Percentiles rank a stretch among this genome's conserved stretches.
Conservation (phyloP, 2,888 invertebrate genomes). For the Mechanitis messenoides region DNA sequence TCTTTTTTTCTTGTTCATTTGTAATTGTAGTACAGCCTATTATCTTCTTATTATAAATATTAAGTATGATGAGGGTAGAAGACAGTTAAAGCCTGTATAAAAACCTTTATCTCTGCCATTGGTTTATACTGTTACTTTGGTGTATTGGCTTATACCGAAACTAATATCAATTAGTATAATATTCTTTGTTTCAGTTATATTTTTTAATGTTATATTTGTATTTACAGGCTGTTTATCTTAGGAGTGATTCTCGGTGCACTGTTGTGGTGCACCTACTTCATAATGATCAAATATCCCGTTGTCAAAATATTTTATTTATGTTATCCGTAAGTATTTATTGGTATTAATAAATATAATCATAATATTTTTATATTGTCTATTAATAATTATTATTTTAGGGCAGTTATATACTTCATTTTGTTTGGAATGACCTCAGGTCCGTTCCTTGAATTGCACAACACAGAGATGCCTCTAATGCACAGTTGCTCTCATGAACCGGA, state of each 20-base stretch:
- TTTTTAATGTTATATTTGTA: not conserved
- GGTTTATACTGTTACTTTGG: too few relatives aligned
- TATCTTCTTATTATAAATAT: too few relatives aligned
- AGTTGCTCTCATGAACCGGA: slow-evolving; percentile 84
- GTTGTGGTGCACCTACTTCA: slow-evolving; percentile 82
- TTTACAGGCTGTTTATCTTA: slow-evolving; percentile 78
- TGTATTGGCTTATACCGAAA: too few relatives aligned
- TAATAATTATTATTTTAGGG: slow-evolving; percentile 61
- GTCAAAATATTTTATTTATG: slow-evolving; percentile 89
- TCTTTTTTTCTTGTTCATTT: too few relatives aligned
- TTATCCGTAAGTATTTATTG: slow-evolving; percentile 87
- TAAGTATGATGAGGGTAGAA: too few relatives aligned
- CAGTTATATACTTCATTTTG: slow-evolving; percentile 85
- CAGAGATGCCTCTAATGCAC: slow-evolving; percentile 81
- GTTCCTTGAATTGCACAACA: slow-evolving; percentile 80
- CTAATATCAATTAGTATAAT: too few relatives aligned
- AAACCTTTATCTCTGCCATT: too few relatives aligned
- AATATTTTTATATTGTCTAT: not conserved
- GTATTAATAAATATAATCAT: slow-evolving; percentile 15
- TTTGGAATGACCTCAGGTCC: slow-evolving; percentile 88
- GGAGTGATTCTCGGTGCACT: slow-evolving; percentile 78
- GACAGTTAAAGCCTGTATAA: too few relatives aligned
- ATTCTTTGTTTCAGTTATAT: not conserved
- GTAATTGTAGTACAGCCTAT: too few relatives aligned
- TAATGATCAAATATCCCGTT: slow-evolving; percentile 84